Base-by-base conservation (phyloP, 1,140 invertebrate genomes). In the Drosophila novamexicana region DNA sequence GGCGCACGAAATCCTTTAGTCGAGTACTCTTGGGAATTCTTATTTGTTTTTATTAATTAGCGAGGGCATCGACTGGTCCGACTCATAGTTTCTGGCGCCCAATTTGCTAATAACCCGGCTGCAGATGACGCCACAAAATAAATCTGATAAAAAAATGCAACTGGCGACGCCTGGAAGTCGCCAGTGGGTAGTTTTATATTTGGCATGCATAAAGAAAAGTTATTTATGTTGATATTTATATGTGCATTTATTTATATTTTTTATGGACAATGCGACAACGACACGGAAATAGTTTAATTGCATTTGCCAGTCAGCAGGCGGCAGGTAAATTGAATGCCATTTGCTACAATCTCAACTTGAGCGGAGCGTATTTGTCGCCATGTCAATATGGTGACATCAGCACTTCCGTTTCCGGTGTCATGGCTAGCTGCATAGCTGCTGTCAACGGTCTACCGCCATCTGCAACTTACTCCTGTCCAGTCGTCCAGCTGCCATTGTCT, bases 211-310 rank as follows among this genome's bases (percentile, higher is more conserved):
- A 62, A 54, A 52, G 66, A 58, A 58, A 68, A 65, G 56, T 86
- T 88, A 80, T 88, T 88, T 80, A 88, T 89, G 75, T 65, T 32
- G 45, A 50, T 67, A 72, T 67, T 72, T 53, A 34, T 37, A 29
- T 47, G 61, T 36, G 10, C 22, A 45, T 42, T 53, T 62, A 57
- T 49, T 58, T 45, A 49, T 52, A 39, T 29, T 67, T 52, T 88
- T 78, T 80, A 84, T 88, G 74, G 77, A 42, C 62, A 61, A 42
- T 67, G 66, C 70, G 75, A 75, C 75, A 71, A 57, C 59, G 59
- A 64, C 78, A 83, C 79, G 83, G 83, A 88, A 88, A 88, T 88
- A 88, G 83, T 88, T 88, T 88, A 89, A 88, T 88, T 88, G 83
- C 84, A 82, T 85, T 76, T 70, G 45, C 56, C 53, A 54, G 75